Evolutionary conservation across 2,888 invertebrate species (phyloP).

Genomic region (Heteromurus nitidus): DNA sequence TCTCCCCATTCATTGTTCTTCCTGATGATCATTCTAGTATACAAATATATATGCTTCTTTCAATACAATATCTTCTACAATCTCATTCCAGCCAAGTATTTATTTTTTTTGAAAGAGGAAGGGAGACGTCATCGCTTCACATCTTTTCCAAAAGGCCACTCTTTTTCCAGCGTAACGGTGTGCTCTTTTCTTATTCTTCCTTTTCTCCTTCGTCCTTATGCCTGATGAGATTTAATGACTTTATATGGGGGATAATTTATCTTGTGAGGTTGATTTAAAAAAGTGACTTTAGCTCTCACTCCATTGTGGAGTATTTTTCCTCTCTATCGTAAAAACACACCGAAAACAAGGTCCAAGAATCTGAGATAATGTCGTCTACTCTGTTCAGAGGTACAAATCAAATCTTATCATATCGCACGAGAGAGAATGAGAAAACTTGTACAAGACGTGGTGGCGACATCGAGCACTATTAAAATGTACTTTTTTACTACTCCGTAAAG

Average conservation of each 20-base stretch:
- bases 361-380: constrained; percentile 55
- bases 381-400: constrained; percentile 63
- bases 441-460: constrained; percentile 55
- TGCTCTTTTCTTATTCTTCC: neutral
- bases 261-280: no score
- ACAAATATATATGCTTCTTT: no score
- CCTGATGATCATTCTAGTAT: no score
- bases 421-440: neutral
- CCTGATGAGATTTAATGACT: constrained; percentile 60
- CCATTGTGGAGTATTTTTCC: constrained; percentile 46
- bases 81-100: constrained; percentile 23
- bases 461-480: constrained; percentile 53
- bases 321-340: constrained; percentile 34
- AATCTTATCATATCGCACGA: constrained; percentile 65
- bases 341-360: constrained; percentile 50
- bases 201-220: neutral
- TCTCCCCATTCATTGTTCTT: constrained; percentile 40
- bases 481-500: no score
- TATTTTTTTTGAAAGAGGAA: no score
- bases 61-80: constrained; percentile 1
- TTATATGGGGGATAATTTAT: constrained; percentile 60
- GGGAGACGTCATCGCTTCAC: neutral
- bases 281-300: constrained; percentile 13
- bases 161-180: neutral
- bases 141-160: no score